Conservation (phyloP, 2,797 vertebrate species). For the Peromyscus eremicus region DNA sequence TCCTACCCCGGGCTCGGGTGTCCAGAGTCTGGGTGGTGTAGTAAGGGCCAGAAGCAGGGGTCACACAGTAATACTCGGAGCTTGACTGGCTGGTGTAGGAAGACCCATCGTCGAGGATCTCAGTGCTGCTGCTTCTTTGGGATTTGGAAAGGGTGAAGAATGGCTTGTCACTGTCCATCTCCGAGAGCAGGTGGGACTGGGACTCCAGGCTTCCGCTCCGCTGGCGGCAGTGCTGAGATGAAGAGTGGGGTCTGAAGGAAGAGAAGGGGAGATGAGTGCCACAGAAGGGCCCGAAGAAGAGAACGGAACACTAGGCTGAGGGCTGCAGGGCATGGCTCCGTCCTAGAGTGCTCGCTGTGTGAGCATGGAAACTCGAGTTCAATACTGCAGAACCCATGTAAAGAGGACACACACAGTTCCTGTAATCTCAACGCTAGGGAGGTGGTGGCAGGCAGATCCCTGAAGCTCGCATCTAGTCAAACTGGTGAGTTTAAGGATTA, state of each 20-base stretch:
- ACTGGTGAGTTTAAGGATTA: not conserved
- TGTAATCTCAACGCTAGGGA: not conserved
- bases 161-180: conserved; percentile 87
- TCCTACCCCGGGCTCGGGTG: conserved; percentile 91
- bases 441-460: not conserved
- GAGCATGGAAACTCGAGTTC: not conserved
- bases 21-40: conserved; percentile 90
- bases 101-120: conserved; percentile 96
- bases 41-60: conserved; percentile 87
- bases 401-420: not conserved
- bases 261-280: conserved; percentile 7
- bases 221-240: conserved; percentile 92
- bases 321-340: not conserved
- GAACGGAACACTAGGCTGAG: not conserved
- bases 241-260: conserved; percentile 90
- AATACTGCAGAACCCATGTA: not conserved
- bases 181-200: conserved; percentile 92
- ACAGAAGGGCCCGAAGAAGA: not conserved
- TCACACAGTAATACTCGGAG: conserved; percentile 91
- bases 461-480: not conserved
- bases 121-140: conserved; percentile 97
- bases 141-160: conserved; percentile 89
- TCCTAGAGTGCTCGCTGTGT: too few relatives aligned
- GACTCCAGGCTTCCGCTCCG: conserved; percentile 97
- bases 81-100: conserved; percentile 99